Conservation (phyloP, 2,797 vertebrate species). For the Semotilus atromaculatus region DNA sequence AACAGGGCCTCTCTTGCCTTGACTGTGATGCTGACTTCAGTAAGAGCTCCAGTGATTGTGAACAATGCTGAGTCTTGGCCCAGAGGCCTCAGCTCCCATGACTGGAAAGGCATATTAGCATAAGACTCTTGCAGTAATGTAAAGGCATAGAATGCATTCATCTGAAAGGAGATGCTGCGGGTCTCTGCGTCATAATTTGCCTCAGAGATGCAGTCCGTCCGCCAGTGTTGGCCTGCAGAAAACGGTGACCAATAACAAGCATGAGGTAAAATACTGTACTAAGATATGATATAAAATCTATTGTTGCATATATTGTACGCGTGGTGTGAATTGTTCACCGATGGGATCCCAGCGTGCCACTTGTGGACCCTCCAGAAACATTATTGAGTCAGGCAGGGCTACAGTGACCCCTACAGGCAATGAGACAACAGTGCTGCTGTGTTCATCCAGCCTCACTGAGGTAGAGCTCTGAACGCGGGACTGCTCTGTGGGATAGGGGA, state of each 20-base stretch:
- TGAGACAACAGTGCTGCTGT: background rate
- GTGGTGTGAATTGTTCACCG: conserved; percentile 69
- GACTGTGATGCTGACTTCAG: conserved; percentile 81
- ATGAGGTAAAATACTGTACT: background rate
- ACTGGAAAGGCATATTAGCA: conserved; percentile 84
- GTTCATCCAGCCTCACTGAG: conserved; percentile 62
- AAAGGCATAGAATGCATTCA: conserved; percentile 79
- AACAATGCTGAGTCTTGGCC: conserved; percentile 76
- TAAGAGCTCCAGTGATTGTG: conserved; percentile 74
- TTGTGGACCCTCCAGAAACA: conserved; percentile 82
- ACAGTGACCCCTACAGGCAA: conserved; percentile 78
- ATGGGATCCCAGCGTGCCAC: conserved; percentile 85
- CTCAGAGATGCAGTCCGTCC: conserved; percentile 79
- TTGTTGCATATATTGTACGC: background rate
- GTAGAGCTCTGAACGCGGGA: conserved; percentile 35
- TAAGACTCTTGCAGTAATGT: conserved; percentile 85
- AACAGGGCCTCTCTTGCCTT: conserved; percentile 72
- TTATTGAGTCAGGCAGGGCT: conserved; percentile 70
- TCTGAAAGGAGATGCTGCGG: conserved; percentile 78
- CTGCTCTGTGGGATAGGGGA: conserved; percentile 72
- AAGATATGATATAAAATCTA: background rate
- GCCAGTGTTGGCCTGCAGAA: conserved; percentile 81
- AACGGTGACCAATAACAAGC: background rate
- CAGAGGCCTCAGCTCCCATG: conserved; percentile 87
- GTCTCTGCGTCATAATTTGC: conserved; percentile 65